phyloP scores from a whole-genome alignment of 2,113 vertebrate genomes.

The Pan troglodytes region NHGRI_mPanTro3-v2.1_pri NC_072421.2:141196001-141196500 shows the following conservation, averaged over 20 bases:
- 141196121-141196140: background rate
- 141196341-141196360: background rate
- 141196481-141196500: background rate
- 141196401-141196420: background rate
- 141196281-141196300: background rate
- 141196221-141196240: background rate
- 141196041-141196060: slow-evolving; percentile 71
- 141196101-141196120: background rate
- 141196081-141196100: slow-evolving; percentile 50
- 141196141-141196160: background rate
- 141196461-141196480: background rate
- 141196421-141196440: background rate
- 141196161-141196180: background rate
- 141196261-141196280: background rate
- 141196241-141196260: background rate
- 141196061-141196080: slow-evolving; percentile 67
- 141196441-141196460: background rate
- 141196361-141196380: background rate
- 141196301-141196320: background rate
- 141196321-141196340: background rate
- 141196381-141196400: background rate
- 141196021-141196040: slow-evolving; percentile 52
- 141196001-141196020: slow-evolving; percentile 44
- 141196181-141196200: background rate
- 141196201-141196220: background rate